Conservation (phyloP, 2,888 invertebrate genomes). For the Elysia crispata region DNA sequence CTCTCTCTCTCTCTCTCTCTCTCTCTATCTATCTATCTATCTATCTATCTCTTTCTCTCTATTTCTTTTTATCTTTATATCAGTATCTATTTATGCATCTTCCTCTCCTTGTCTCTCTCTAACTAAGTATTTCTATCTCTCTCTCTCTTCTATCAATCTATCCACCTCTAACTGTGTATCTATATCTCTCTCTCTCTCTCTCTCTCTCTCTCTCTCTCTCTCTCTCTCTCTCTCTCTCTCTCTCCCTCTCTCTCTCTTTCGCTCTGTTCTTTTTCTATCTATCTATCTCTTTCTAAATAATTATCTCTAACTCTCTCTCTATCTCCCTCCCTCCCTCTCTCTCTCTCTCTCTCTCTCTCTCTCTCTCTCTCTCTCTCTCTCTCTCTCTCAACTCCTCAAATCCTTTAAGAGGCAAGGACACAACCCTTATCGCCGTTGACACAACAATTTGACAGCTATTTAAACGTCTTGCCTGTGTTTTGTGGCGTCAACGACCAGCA, state of each 20-base stretch:
- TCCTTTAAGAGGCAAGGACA: no score
- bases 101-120: background rate
- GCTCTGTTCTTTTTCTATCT: background rate
- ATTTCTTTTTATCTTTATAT: conserved; percentile 20
- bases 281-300: background rate
- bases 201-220: background rate
- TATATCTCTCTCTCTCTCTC: background rate
- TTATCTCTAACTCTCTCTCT: no score
- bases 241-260: no score
- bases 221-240: conserved; percentile 21
- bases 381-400: background rate
- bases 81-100: conserved; percentile 4
- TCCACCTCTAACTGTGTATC: background rate
- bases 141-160: background rate
- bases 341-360: no score
- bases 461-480: no score
- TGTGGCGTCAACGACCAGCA: no score
- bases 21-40: background rate
- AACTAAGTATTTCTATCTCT: background rate
- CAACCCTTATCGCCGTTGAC: no score
- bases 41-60: background rate
- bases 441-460: no score
- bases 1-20: conserved; percentile 18
- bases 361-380: background rate
- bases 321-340: no score